Base-by-base conservation (phyloP, 2,113 vertebrate species). In the Notothenia rossii region DNA sequence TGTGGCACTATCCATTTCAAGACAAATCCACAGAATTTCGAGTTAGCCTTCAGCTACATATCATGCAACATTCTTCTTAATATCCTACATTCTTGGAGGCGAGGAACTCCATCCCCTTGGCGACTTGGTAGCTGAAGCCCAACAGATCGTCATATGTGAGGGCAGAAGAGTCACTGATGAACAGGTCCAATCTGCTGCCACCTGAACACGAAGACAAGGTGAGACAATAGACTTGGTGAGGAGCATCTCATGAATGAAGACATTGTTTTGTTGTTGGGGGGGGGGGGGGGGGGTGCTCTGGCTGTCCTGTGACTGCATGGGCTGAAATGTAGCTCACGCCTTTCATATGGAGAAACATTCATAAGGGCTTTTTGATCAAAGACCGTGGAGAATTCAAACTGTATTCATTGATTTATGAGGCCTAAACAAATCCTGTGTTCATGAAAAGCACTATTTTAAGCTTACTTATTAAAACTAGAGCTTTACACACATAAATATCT, bases 71-170 rank as follows among this genome's bases (percentile, higher is more conserved):
- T 5, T n/a, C 54, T 20, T 54, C 43, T 12, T 2, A 13, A 82
- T 45, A 22, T 75, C 88, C 7, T 95, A 99, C 98, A 0, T 99
- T 99, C 95, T 99, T 99, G 50, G 97, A 98, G 54, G 98, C 97
- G 53, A 99, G 95, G 91, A 99, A 99, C 81, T 98, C 98, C 98
- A 99, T 99, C 82, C 98, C 98, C 33, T 98, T 97, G 15, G 98
- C 98, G 91, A 99, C 98, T 80, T 99, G 98, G 92, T 97, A 99
- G 89, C 98, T 98, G 94, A 99, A 97, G 76, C 98, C 97, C 90
- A 99, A 93, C 9, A 99, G 95, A 78, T 99, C 98, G 3, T 95
- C 95, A 63, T 96, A 96, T 92, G 96, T 99, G 55, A 99, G 96
- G 53, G 94, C 84, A 0, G 97, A 92, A 40, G 97, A 98, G 79